phyloP scores from a whole-genome alignment of 2,888 invertebrate species.

The Ligdia adustata region DNA sequence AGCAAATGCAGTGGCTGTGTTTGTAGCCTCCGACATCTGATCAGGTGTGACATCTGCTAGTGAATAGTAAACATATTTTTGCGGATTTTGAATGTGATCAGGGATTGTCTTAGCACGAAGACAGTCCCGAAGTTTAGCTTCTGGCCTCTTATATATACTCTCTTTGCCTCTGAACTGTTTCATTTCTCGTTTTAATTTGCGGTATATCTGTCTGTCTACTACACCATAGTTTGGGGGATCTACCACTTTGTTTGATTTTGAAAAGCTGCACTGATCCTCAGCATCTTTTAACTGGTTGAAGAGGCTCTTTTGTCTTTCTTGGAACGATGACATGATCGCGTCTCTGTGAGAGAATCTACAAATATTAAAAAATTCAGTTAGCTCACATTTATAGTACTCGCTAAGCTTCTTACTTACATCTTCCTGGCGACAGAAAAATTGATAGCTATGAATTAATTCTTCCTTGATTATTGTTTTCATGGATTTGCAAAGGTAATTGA shows the following conservation, averaged over 20 bases:
- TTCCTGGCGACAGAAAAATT: neutral
- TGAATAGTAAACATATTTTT: conserved; percentile 92
- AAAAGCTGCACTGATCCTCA: conserved; percentile 80
- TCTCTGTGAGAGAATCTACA: conserved; percentile 18
- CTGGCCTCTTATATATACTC: conserved; percentile 91
- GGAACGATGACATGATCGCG: conserved; percentile 70
- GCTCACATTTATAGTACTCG: neutral
- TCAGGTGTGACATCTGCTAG: conserved; percentile 89
- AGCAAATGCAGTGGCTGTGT: conserved; percentile 90
- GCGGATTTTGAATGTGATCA: conserved; percentile 88
- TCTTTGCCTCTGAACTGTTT: conserved; percentile 88
- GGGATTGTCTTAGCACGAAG: conserved; percentile 71
- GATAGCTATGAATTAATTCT: too few relatives aligned
- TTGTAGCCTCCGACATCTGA: conserved; percentile 91
- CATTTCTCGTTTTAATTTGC: conserved; percentile 77
- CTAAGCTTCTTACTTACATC: conserved; percentile 5
- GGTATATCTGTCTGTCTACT: conserved; percentile 63
- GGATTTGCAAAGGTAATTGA: too few relatives aligned
- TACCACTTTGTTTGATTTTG: conserved; percentile 58
- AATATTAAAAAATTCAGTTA: conserved; percentile 10
- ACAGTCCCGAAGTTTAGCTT: conserved; percentile 85
- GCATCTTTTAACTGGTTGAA: conserved; percentile 88
- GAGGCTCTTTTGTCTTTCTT: conserved; percentile 86
- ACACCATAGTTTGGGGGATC: conserved; percentile 58
- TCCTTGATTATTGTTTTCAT: too few relatives aligned